phyloP scores from a whole-genome alignment of 2,797 vertebrate genomes.

The Staurois parvus region DNA sequence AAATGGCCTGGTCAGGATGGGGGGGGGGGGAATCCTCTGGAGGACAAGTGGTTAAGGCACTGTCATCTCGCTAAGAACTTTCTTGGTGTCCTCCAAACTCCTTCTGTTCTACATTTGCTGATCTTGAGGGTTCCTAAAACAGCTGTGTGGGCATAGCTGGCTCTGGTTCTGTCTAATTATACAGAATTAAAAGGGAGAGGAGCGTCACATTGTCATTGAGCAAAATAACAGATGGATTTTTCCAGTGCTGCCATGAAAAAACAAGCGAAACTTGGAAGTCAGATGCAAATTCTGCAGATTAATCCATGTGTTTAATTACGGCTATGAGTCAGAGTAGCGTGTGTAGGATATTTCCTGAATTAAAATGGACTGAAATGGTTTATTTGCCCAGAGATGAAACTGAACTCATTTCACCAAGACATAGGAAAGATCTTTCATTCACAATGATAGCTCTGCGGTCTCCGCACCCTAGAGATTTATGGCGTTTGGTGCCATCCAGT shows the following conservation, averaged over 20 bases:
- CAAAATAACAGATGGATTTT: constrained; percentile 59
- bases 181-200: neutral
- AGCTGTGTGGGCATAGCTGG: neutral
- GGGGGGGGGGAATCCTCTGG: no score
- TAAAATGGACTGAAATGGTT: neutral
- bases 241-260: constrained; percentile 37
- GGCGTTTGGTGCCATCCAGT: no score
- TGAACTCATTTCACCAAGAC: neutral
- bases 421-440: constrained; percentile 19
- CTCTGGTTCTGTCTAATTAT: constrained; percentile 33
- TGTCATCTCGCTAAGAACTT: no score
- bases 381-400: neutral
- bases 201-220: constrained; percentile 43
- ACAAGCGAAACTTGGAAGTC: constrained; percentile 42
- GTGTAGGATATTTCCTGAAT: constrained; percentile 51
- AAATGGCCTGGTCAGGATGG: no score
- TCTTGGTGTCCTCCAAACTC: neutral
- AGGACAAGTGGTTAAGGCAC: no score
- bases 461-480: no score
- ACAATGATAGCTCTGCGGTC: neutral
- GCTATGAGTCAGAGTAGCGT: constrained; percentile 40
- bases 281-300: constrained; percentile 19
- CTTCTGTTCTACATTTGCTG: neutral
- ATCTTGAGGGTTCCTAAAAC: neutral
- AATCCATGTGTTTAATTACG: constrained; percentile 46